Evolutionary conservation across 1,140 invertebrate genomes (phyloP).

Genomic region (Lepidostoma basale): DNA sequence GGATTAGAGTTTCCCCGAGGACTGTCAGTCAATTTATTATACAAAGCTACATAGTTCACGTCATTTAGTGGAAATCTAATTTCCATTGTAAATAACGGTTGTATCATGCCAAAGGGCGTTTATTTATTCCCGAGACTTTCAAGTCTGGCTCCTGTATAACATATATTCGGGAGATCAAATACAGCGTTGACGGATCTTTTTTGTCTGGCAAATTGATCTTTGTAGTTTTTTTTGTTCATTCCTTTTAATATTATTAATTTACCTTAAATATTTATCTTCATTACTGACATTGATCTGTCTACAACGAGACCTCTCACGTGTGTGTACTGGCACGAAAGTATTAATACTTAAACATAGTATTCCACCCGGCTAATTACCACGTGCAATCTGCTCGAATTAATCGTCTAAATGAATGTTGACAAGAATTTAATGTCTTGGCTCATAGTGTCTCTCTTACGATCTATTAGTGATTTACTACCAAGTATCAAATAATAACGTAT

Average conservation of each 20-base stretch:
- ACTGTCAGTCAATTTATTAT: constrained; percentile 11
- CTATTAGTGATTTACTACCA: too few species aligned
- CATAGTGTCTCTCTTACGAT: too few species aligned
- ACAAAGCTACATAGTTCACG: not conserved
- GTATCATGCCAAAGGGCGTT: not conserved
- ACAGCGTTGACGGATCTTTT: not conserved
- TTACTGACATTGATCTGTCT: too few species aligned
- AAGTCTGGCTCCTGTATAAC: constrained; percentile 9
- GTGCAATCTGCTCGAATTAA: not conserved
- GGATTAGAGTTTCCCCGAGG: too few species aligned
- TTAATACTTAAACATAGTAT: not conserved
- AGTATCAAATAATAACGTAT: too few species aligned
- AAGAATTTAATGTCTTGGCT: too few species aligned
- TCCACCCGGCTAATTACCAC: not conserved
- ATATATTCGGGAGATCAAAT: constrained; percentile 4
- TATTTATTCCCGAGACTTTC: not conserved
- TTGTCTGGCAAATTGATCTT: not conserved
- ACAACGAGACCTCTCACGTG: too few species aligned
- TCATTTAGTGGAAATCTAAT: not conserved
- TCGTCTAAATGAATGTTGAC: too few species aligned
- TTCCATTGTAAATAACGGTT: not conserved
- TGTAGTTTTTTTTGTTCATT: not conserved
- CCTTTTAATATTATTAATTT: not conserved
- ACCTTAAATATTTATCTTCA: too few species aligned
- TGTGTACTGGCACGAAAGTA: not conserved